A percentile compares a stretch with the other conserved stretches of the same genome.
Conservation (phyloP, 2,888 invertebrate genomes). For the Oconnorella tubifera region DNA sequence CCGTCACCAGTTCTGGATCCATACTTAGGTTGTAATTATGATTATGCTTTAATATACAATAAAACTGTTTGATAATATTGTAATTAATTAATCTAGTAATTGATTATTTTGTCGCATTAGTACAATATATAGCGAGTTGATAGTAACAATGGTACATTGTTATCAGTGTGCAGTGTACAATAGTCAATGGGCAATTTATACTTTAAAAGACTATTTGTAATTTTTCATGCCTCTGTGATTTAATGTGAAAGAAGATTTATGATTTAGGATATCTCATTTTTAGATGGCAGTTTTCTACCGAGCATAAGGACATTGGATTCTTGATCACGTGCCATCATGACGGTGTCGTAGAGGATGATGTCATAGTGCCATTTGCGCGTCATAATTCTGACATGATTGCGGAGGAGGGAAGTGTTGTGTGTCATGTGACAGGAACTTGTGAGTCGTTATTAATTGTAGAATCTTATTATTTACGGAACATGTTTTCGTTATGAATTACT, state of each 20-base stretch:
- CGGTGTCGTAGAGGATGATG: constrained; percentile 18
- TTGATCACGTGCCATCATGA: constrained; percentile 62
- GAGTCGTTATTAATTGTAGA: no score
- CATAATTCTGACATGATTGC: constrained; percentile 74
- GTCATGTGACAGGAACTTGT: constrained; percentile 28
- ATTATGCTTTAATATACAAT: no score
- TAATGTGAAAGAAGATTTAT: neutral
- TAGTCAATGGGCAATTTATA: no score
- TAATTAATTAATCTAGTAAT: no score
- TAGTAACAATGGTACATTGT: no score
- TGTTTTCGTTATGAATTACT: no score
- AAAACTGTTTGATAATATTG: no score
- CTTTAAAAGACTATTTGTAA: no score
- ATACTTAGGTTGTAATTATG: constrained; percentile 76
- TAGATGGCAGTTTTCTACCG: constrained; percentile 85
- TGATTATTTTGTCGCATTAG: no score
- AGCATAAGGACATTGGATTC: constrained; percentile 83
- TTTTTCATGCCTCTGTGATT: neutral
- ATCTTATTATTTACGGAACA: no score
- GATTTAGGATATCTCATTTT: neutral
- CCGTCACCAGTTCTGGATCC: constrained; percentile 68
- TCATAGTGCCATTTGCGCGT: constrained; percentile 67
- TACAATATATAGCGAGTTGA: no score
- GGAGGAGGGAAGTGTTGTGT: constrained; percentile 64
- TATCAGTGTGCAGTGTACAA: no score